phyloP scores from a whole-genome alignment of 35 echinoderm and acorn worm species.

The Ophiothrix spiculata region DNA sequence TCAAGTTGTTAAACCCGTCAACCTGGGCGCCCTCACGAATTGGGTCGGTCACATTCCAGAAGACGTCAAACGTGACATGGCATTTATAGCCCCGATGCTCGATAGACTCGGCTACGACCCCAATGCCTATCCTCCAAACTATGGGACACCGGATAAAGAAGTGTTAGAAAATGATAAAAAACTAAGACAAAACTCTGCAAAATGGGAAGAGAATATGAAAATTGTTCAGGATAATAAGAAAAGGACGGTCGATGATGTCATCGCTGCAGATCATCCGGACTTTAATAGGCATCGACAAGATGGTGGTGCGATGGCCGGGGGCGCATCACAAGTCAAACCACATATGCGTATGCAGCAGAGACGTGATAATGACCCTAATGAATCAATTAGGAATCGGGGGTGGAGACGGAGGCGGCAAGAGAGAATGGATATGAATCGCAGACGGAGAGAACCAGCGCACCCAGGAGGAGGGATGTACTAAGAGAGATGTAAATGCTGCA shows the following conservation, averaged over 20 bases:
- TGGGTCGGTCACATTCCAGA: constrained; percentile 93
- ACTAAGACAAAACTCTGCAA: constrained; percentile 25
- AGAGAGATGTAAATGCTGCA: not conserved
- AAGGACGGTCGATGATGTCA: not conserved
- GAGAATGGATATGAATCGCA: not conserved
- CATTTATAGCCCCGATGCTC: constrained; percentile 83
- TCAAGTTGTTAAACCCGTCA: constrained; percentile 91
- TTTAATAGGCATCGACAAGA: not conserved
- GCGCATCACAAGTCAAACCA: too few species aligned
- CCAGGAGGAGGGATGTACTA: not conserved
- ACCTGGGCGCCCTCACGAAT: constrained; percentile 80
- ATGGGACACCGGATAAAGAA: constrained; percentile 63
- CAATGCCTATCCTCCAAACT: constrained; percentile 73
- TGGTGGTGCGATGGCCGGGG: too few species aligned
- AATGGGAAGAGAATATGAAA: constrained; percentile 36
- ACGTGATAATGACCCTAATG: too few species aligned
- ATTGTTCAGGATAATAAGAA: constrained; percentile 21
- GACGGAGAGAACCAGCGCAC: not conserved
- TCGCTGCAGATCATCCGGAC: not conserved
- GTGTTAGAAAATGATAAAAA: constrained; percentile 64
- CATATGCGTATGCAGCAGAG: too few species aligned
- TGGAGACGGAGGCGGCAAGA: not conserved
- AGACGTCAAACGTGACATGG: constrained; percentile 77
- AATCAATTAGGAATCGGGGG: too few species aligned
- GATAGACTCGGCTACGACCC: constrained; percentile 74